These are phyloP conservation scores for Pipistrellus pipistrellus DNA, from an alignment of 2,797 vertebrate species.

Conservation along the genomic window DNA sequence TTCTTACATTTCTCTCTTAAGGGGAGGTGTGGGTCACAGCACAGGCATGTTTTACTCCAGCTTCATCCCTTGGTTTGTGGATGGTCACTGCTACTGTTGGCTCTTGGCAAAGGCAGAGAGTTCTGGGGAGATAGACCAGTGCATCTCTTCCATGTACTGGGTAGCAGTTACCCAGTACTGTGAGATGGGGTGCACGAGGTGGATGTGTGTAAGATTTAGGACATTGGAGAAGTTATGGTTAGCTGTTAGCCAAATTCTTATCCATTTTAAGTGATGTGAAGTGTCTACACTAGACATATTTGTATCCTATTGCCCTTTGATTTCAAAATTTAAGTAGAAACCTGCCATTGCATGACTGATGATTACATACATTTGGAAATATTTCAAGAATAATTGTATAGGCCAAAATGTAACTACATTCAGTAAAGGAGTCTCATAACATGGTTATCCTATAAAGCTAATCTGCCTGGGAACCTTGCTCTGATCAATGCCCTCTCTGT, in stretches of 20 bases:
- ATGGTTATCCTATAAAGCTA: constrained; percentile 31
- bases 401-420: constrained; percentile 53
- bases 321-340: constrained; percentile 34
- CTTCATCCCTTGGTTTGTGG: background rate
- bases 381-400: constrained; percentile 60
- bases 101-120: background rate
- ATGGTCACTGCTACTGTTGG: background rate
- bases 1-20: background rate
- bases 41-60: background rate
- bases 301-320: background rate
- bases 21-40: background rate
- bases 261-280: background rate
- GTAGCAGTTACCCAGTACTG: background rate
- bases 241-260: background rate
- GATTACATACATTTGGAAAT: constrained; percentile 68
- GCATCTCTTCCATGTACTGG: background rate
- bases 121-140: background rate
- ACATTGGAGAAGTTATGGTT: background rate
- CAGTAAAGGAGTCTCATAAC: constrained; percentile 46
- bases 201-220: background rate
- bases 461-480: background rate
- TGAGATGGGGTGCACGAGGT: background rate
- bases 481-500: background rate
- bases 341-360: constrained; percentile 17
- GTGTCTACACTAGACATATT: background rate